phyloP scores from a whole-genome alignment of 1,140 invertebrate genomes.

The Babylonia areolata region DNA sequence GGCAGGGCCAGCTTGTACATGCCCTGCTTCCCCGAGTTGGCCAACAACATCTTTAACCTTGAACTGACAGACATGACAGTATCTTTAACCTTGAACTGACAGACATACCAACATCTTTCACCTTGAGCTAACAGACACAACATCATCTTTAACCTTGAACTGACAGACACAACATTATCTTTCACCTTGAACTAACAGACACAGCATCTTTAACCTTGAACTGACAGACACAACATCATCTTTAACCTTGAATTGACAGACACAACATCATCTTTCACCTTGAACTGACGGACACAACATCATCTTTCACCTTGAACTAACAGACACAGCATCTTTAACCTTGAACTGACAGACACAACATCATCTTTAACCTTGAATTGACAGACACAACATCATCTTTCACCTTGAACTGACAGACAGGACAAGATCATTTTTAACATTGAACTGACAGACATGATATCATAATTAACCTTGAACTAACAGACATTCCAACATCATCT shows the following conservation, averaged over 20 bases:
- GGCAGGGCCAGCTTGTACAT: conserved; percentile 71
- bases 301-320: too few species aligned
- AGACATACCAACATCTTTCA: conserved; percentile 56
- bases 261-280: too few species aligned
- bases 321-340: conserved; percentile 59
- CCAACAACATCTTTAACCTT: conserved; percentile 57
- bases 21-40: conserved; percentile 46
- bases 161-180: too few species aligned
- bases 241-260: too few species aligned
- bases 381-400: conserved; percentile 54
- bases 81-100: conserved; percentile 57
- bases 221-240: too few species aligned
- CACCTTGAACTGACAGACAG: conserved; percentile 51
- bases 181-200: too few species aligned
- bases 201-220: too few species aligned
- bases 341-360: conserved; percentile 49
- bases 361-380: conserved; percentile 58
- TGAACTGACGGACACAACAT: too few species aligned
- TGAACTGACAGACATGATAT: too few species aligned
- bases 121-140: conserved; percentile 49
- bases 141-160: conserved; percentile 58
- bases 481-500: too few species aligned
- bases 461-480: too few species aligned
- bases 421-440: too few species aligned
- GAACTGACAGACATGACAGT: conserved; percentile 51